Base-by-base conservation (phyloP, 2,113 vertebrate species). In the Chaetodon auriga region DNA sequence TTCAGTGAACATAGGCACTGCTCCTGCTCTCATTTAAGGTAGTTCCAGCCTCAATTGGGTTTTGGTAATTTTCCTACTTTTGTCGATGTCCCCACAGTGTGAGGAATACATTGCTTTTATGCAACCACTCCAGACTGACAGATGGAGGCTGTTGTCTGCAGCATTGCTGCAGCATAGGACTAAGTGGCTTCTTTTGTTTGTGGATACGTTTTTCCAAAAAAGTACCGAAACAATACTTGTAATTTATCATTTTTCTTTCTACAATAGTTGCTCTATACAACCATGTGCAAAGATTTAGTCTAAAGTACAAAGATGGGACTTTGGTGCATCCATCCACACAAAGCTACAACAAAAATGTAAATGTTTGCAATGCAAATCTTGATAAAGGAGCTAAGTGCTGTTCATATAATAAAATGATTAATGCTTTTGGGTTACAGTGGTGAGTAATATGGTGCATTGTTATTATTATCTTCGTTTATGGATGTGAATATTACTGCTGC, bases 321-420 rank as follows among this genome's bases (percentile, higher is more conserved):
- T 30, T 16, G 58, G 35, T 63, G 46, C 46, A 62, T 51, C 49
- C 75, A 45, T 58, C 35, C 18, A 61, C 45, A 35, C 43, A 43
- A 16, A 58, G 15, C 61, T 30, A 36, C 62, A 55, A 68, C 68
- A n/a, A 68, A 78, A 62, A 74, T 68, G 69, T 61, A 38, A 79
- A 84, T 57, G 19, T 19, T 41, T 16, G 9, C 13, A 8, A 7
- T 36, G 19, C 21, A 65, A 35, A 54, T 46, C 7, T 78, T 41
- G 18, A 14, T 36, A n/a, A 53, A 57, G 11, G 54, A 43, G n/a
- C 4, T 41, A 72, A 53, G 64, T 23, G 23, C n/a, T 49, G 61
- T 75, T 64, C 14, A 23, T 18, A 21, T 6, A 3, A 19, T 48
- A 9, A 15, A 19, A 15, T 60, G 35, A 68, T 14, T 36, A 15